A percentile compares a stretch with the other conserved stretches of the same genome.
These are phyloP conservation scores for Trissoscelio sp. DNA, from an alignment of 2,888 invertebrate genomes.

Conservation along the genomic window DNA sequence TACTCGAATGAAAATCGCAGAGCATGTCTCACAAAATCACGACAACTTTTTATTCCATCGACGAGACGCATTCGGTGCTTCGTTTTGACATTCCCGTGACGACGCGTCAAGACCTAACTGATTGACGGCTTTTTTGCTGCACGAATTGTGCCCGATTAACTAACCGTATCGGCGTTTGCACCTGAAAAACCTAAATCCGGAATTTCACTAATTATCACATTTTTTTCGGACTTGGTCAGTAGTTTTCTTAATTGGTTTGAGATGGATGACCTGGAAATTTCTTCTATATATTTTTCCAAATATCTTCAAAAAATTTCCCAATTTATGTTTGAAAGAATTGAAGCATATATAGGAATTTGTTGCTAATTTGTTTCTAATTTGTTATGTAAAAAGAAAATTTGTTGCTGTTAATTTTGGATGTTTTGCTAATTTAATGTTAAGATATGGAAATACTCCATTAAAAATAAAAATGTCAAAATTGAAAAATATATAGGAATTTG, in stretches of 20 bases:
- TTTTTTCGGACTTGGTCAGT: conserved; percentile 12
- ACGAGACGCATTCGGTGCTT: conserved; percentile 28
- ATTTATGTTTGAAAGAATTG: no score
- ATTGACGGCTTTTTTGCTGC: conserved; percentile 57
- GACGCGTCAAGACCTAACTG: conserved; percentile 55
- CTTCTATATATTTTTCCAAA: no score
- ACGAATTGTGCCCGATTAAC: conserved; percentile 53
- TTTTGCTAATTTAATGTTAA: no score
- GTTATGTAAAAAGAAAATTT: no score
- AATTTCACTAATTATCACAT: conserved; percentile 42
- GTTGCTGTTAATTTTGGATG: no score
- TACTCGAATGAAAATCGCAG: conserved; percentile 57
- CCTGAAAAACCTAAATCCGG: conserved; percentile 16
- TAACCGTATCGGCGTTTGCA: conserved; percentile 42
- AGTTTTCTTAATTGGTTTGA: conserved; percentile 22
- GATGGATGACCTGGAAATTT: no score
- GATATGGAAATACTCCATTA: no score
- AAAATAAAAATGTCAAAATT: no score
- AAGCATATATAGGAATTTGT: no score
- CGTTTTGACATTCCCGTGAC: conserved; percentile 61
- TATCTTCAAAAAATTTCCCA: no score
- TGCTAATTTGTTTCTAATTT: no score
- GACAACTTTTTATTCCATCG: conserved; percentile 53
- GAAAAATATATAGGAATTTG: no score
- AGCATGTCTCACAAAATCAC: conserved; percentile 60